Conservation (phyloP, 2,888 invertebrate species). For the Xestia rhomboidea region DNA sequence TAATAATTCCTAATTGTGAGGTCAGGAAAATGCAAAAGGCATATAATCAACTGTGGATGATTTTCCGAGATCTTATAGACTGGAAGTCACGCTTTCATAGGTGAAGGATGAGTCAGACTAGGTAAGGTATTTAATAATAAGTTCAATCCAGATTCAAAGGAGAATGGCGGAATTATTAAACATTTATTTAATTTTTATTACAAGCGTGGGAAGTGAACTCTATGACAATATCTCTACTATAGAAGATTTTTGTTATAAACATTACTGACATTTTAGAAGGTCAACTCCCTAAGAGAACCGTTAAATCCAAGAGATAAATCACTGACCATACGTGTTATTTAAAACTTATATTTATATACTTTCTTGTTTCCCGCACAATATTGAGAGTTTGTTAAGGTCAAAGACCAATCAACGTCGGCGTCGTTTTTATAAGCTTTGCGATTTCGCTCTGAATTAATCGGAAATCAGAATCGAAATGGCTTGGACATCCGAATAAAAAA, state of each 20-base stretch:
- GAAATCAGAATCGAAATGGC: slow-evolving; percentile 19
- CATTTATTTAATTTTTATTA: slow-evolving; percentile 17
- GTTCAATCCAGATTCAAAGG: slow-evolving; percentile 29
- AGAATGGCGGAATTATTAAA: slow-evolving; percentile 31
- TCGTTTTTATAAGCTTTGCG: slow-evolving; percentile 17
- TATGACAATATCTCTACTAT: slow-evolving; percentile 2
- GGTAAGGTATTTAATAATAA: background rate
- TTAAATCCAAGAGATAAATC: slow-evolving; percentile 38
- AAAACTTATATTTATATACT: slow-evolving; percentile 37
- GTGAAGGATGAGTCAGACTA: slow-evolving; percentile 28
- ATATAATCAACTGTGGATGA: background rate
- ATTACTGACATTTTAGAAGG: slow-evolving; percentile 37
- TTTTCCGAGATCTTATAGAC: background rate
- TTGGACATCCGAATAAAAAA: slow-evolving; percentile 21
- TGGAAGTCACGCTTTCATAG: background rate
- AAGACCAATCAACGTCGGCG: slow-evolving; percentile 31
- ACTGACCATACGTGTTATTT: slow-evolving; percentile 1
- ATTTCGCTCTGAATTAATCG: slow-evolving; percentile 35
- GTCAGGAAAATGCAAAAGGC: background rate
- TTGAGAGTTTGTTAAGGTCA: slow-evolving; percentile 45
- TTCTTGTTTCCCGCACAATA: slow-evolving; percentile 34
- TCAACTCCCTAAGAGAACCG: slow-evolving; percentile 24
- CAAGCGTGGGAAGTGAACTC: slow-evolving; percentile 43
- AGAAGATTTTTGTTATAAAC: slow-evolving; percentile 34
- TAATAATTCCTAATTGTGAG: background rate